Conservation (phyloP, 1,140 invertebrate species). For the Metaphire vulgaris region DNA sequence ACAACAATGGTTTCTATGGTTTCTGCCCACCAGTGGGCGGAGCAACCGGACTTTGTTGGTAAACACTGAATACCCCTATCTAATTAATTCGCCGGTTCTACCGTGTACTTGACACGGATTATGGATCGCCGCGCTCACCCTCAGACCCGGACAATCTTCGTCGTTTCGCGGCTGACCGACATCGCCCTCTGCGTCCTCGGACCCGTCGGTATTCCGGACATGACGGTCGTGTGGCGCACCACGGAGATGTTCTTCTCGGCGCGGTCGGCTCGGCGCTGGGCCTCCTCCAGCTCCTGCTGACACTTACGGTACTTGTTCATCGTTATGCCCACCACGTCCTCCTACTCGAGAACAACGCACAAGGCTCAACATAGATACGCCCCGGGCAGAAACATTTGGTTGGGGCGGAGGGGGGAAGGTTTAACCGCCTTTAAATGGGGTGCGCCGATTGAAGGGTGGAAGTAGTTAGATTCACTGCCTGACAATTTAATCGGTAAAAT, state of each 20-base stretch:
- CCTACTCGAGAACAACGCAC: slow-evolving; percentile 36
- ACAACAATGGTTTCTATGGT: no score
- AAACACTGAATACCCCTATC: no score
- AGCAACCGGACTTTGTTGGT: no score
- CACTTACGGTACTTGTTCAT: slow-evolving; percentile 54
- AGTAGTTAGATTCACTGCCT: no score
- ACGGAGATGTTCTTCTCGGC: slow-evolving; percentile 47
- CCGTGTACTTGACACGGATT: no score
- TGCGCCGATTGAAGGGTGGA: no score
- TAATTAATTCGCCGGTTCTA: no score
- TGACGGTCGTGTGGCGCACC: slow-evolving; percentile 32
- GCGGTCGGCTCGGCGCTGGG: slow-evolving; percentile 48
- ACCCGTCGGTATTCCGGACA: background rate
- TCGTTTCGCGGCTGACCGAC: slow-evolving; percentile 45
- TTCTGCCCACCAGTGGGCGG: no score
- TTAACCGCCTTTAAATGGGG: background rate
- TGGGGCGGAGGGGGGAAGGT: background rate
- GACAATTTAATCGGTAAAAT: no score
- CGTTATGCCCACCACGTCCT: slow-evolving; percentile 51
- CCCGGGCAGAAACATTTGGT: background rate
- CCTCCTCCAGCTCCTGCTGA: slow-evolving; percentile 48
- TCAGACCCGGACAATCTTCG: slow-evolving; percentile 29
- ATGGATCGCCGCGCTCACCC: slow-evolving; percentile 1
- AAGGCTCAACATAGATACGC: no score
- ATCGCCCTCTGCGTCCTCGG: slow-evolving; percentile 38